Evolutionary conservation across 1,140 invertebrate genomes (phyloP), one percentile per base, ranked within the genome.

Genomic region (Drosophila jambulina): DNA sequence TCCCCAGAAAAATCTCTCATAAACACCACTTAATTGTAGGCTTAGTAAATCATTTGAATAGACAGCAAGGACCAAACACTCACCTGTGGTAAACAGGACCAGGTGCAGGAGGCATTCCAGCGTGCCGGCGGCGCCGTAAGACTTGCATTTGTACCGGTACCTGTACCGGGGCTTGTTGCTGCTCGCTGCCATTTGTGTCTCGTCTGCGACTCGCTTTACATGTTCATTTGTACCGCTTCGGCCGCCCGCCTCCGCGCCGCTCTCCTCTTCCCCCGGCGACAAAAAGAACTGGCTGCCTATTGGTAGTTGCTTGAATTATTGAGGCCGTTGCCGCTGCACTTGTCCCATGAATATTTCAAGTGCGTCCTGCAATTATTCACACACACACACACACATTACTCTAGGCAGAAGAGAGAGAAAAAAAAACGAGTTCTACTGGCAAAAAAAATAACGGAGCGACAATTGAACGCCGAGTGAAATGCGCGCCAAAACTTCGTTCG

Each of bases 401-500:
- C 45, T 9, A 34, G 21, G 25, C 19, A 49, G 23, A 2, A 12
- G 13, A 25, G 3, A 9, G 25, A 40, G 49, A 46, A 36, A 45
- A 17, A 21, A 25, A 15, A 10, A 36, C 38, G 13, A 36, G 19
- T 38, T 56, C 4, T 25, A 34, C 70, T 36, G 10, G 21, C 23
- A 75, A 57, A 67, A 77, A 78, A 38, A 29, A 17, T 17, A 32
- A 40, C 21, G 29, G n/a, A 51, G 27, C 43, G 36, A 48, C 27
- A 61, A 57, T 38, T 48, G 19, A 48, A 65, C 15, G 49, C 10
- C 36, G 27, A 65, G 45, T 40, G 34, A 81, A 82, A 43, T 72
- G 83, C 82, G 82, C 82, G 82, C 82, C 82, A 86, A 86, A 85
- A 85, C 23, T 59, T 75, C 36, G 51, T 25, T 69, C 61, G 48